A percentile compares a stretch with the other conserved stretches of the same genome.
These are phyloP conservation scores for Esox lucius DNA, from an alignment of 2,797 vertebrate genomes.

Conservation along the genomic window DNA sequence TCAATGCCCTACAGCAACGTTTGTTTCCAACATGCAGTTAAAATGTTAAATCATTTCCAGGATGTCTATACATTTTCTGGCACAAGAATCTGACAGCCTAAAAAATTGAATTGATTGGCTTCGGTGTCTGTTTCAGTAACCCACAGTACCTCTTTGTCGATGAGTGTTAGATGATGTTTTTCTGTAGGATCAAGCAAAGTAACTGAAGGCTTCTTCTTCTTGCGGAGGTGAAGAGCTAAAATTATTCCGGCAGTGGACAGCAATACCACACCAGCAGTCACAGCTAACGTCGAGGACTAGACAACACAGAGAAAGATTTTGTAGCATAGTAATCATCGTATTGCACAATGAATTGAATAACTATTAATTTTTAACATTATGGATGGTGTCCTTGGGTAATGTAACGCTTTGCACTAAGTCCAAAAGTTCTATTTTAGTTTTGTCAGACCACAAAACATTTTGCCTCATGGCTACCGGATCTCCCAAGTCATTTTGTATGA, in stretches of 20 bases:
- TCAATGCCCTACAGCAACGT: neutral
- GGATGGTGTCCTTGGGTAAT: no score
- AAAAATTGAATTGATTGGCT: neutral
- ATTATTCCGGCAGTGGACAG: constrained; percentile 63
- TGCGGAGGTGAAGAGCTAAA: constrained; percentile 61
- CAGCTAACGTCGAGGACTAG: constrained; percentile 61
- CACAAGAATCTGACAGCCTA: neutral
- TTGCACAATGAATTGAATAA: neutral
- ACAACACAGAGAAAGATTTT: neutral
- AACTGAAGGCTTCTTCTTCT: constrained; percentile 57
- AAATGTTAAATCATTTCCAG: neutral
- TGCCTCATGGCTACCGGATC: no score
- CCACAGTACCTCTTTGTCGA: constrained; percentile 70
- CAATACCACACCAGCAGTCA: constrained; percentile 68
- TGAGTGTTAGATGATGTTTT: constrained; percentile 71
- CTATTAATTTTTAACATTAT: neutral
- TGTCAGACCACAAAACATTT: no score
- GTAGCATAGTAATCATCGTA: neutral
- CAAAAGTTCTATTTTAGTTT: no score
- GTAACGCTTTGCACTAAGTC: no score
- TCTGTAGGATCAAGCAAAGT: constrained; percentile 69
- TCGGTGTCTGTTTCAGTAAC: neutral
- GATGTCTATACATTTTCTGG: neutral
- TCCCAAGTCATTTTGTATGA: no score
- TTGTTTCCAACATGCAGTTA: neutral